Conservation (phyloP, 2,888 invertebrate genomes). For the Ectemnius lituratus region DNA sequence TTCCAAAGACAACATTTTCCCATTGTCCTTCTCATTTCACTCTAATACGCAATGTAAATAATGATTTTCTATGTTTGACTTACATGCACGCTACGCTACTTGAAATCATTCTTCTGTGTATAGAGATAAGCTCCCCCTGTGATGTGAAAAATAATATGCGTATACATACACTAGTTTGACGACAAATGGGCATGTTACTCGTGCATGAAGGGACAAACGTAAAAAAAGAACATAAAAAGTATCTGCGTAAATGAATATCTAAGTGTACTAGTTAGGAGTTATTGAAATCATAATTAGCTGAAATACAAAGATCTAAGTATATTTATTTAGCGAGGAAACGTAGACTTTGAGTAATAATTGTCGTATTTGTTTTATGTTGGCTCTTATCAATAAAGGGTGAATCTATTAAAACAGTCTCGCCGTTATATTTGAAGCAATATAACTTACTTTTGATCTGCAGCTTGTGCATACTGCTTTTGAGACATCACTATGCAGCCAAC, state of each 20-base stretch:
- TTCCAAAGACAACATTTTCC: too few relatives aligned
- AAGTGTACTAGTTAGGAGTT: slow-evolving; percentile 61
- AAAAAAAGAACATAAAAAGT: slow-evolving; percentile 38
- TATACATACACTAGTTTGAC: slow-evolving; percentile 34
- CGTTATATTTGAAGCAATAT: slow-evolving; percentile 42
- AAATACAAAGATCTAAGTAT: slow-evolving; percentile 51
- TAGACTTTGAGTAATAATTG: slow-evolving; percentile 47
- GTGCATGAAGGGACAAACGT: slow-evolving; percentile 43
- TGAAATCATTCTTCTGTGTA: slow-evolving; percentile 31
- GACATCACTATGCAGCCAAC: slow-evolving; percentile 13
- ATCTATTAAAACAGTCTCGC: slow-evolving; percentile 37
- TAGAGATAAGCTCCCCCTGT: slow-evolving; percentile 45
- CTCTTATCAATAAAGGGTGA: slow-evolving; percentile 50
- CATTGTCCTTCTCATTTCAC: slow-evolving; percentile 32
- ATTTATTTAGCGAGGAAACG: slow-evolving; percentile 50
- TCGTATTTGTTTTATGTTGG: slow-evolving; percentile 45
- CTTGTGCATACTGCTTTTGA: slow-evolving; percentile 48
- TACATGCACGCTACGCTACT: slow-evolving; percentile 38
- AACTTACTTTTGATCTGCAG: slow-evolving; percentile 43
- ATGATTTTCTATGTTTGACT: slow-evolving; percentile 47
- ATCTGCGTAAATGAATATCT: slow-evolving; percentile 54
- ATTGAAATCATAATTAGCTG: slow-evolving; percentile 53
- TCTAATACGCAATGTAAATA: slow-evolving; percentile 52
- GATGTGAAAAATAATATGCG: slow-evolving; percentile 37
- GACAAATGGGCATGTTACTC: slow-evolving; percentile 34